These are phyloP conservation scores for Calyptomena viridis DNA, from an alignment of 2,113 vertebrate genomes.

Conservation along the genomic window DNA sequence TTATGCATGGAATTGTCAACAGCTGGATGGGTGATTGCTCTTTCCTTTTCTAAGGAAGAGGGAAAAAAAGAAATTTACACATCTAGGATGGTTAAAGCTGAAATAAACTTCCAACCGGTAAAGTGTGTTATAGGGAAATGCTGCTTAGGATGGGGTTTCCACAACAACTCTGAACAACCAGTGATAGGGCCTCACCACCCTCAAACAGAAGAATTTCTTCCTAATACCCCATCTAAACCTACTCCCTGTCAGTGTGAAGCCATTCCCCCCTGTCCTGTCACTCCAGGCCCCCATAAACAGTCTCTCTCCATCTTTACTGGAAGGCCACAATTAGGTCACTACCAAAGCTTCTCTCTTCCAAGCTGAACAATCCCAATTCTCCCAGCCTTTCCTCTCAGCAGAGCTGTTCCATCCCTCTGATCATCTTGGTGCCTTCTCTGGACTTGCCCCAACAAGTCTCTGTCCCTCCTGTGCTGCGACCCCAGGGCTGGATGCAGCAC, in stretches of 20 bases:
- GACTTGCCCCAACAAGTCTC: neutral
- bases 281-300: neutral
- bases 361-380: neutral
- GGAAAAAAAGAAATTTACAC: fast-evolving
- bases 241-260: neutral
- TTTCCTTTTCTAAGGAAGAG: neutral
- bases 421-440: neutral
- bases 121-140: neutral
- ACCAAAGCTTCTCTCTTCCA: neutral
- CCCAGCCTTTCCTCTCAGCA: neutral
- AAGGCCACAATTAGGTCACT: neutral
- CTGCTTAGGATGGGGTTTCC: neutral
- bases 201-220: fast-evolving
- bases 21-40: neutral
- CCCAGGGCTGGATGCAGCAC: neutral
- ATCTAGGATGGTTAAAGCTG: neutral
- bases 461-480: neutral
- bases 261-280: neutral
- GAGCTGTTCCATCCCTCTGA: neutral
- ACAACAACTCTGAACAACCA: neutral
- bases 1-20: neutral
- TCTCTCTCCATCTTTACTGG: neutral
- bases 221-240: neutral
- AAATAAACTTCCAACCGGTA: neutral
- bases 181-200: neutral